A percentile compares a stretch with the other conserved stretches of the same genome.
These are phyloP conservation scores for Lepisosteus oculatus DNA, from an alignment of 2,113 vertebrate genomes.

Conservation along the genomic window DNA sequence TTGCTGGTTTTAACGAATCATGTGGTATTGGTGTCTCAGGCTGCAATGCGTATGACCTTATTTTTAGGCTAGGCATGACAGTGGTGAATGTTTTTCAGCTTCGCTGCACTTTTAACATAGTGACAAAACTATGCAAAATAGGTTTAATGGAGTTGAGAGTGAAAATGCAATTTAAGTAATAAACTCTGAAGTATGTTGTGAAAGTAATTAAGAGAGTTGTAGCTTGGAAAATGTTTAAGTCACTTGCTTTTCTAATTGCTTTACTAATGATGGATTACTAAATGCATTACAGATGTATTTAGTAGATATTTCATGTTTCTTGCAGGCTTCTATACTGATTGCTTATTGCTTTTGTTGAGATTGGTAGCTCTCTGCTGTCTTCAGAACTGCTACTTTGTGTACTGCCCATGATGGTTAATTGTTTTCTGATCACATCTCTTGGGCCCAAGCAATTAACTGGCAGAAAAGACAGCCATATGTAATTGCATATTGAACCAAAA, in stretches of 20 bases:
- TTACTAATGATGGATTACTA: constrained; percentile 4
- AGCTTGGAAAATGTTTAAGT: neutral
- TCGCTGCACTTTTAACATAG: neutral
- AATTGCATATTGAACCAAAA: constrained; percentile 4
- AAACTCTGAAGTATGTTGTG: neutral
- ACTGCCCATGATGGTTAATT: neutral
- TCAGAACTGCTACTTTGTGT: neutral
- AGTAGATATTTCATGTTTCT: neutral
- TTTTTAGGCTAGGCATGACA: neutral
- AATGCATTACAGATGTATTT: neutral
- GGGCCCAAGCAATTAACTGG: constrained; percentile 5
- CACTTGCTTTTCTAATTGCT: neutral
- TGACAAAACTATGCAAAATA: neutral
- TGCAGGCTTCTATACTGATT: neutral
- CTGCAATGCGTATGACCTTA: too few relatives aligned
- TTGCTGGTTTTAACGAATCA: too few relatives aligned
- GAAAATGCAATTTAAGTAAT: neutral
- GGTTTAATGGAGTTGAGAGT: neutral
- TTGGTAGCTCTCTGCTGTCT: neutral
- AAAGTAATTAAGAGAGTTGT: neutral
- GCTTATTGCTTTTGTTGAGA: neutral
- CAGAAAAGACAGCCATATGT: neutral
- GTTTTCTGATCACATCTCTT: constrained; percentile 5
- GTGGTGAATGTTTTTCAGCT: neutral
- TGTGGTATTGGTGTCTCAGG: too few relatives aligned